Conservation (phyloP, 23 tunicate genomes). For the Aplidium turbinatum region DNA sequence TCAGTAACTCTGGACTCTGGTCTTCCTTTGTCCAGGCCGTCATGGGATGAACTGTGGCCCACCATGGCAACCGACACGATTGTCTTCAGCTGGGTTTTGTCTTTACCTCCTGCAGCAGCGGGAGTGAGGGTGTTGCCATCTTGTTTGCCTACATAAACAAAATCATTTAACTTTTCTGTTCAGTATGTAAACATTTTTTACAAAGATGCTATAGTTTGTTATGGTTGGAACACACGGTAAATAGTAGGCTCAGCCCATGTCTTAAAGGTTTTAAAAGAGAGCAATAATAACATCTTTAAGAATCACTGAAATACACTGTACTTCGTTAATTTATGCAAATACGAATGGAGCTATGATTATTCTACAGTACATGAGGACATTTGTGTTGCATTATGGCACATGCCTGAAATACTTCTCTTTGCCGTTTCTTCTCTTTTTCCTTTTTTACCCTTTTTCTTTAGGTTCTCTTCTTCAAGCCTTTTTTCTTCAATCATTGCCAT, state of each 20-base stretch:
- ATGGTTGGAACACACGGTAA: no score
- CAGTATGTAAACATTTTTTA: no score
- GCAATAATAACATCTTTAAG: no score
- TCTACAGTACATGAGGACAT: no score
- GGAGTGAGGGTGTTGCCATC: slow-evolving; percentile 6
- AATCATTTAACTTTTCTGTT: no score
- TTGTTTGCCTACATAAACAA: slow-evolving; percentile 64
- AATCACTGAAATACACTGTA: no score
- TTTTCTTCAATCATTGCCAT: slow-evolving; percentile 48
- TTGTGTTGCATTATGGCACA: no score
- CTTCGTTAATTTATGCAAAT: no score
- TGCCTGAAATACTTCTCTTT: slow-evolving; percentile 76
- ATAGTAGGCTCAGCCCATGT: no score
- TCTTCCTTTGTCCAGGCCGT: slow-evolving; percentile 33
- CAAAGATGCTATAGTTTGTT: no score
- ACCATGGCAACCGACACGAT: slow-evolving; percentile 44
- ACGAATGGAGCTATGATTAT: no score
- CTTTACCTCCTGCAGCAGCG: slow-evolving; percentile 14
- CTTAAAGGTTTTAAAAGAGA: no score
- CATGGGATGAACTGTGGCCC: slow-evolving; percentile 66
- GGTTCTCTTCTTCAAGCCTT: slow-evolving; percentile 46
- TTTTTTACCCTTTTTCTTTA: slow-evolving; percentile 57
- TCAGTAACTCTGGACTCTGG: slow-evolving; percentile 89
- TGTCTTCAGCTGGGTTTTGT: slow-evolving; percentile 45
- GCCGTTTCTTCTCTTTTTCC: slow-evolving; percentile 85